Evolutionary conservation across 2,888 invertebrate species (phyloP).

Genomic region (Pseudococcus viburni): DNA sequence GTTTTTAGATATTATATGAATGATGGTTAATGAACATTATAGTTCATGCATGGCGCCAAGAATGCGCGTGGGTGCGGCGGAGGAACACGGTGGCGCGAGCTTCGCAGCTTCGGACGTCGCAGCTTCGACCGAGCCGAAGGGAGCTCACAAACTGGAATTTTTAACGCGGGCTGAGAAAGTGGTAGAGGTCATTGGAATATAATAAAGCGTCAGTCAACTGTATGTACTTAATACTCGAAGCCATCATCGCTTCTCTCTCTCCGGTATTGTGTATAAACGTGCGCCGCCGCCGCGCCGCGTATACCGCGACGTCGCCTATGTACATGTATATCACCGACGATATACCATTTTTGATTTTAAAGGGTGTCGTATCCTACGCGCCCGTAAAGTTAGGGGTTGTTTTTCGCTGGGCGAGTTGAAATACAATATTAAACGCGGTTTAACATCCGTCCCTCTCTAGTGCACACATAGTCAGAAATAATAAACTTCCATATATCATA

Average conservation of each 20-base stretch:
- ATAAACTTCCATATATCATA: constrained; percentile 69
- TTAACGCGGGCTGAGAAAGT: constrained; percentile 29
- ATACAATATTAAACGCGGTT: constrained; percentile 63
- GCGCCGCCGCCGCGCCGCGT: neutral
- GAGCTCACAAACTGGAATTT: constrained; percentile 55
- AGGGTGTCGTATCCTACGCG: constrained; percentile 55
- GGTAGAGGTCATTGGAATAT: constrained; percentile 60
- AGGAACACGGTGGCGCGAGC: constrained; percentile 35
- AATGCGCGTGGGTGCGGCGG: constrained; percentile 35
- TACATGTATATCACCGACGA: constrained; percentile 32
- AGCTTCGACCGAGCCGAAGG: neutral
- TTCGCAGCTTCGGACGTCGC: constrained; percentile 17
- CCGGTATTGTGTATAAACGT: neutral
- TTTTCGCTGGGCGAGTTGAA: constrained; percentile 57
- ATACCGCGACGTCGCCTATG: constrained; percentile 29
- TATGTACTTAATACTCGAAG: constrained; percentile 63
- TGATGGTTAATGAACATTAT: constrained; percentile 53
- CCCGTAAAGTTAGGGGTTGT: constrained; percentile 59
- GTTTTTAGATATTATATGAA: constrained; percentile 46
- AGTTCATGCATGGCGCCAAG: constrained; percentile 56
- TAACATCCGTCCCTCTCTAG: constrained; percentile 62
- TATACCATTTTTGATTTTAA: constrained; percentile 62
- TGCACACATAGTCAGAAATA: constrained; percentile 62
- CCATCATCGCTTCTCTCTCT: constrained; percentile 45
- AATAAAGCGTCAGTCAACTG: constrained; percentile 63